A percentile compares a stretch with the other conserved stretches of the same genome.
Conservation (phyloP, 2,113 vertebrate species). For the Numenius arquata region DNA sequence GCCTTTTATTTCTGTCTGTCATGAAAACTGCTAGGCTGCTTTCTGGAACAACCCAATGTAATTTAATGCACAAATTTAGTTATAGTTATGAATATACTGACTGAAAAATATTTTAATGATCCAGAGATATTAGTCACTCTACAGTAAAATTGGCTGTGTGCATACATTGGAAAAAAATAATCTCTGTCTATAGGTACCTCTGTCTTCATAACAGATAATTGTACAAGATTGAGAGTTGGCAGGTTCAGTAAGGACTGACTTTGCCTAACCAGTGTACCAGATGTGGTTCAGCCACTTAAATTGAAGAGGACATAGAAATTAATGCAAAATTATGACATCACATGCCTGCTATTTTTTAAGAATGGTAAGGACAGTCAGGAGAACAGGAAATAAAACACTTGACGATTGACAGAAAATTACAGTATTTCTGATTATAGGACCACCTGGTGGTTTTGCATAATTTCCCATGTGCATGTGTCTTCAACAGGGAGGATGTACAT, state of each 20-base stretch:
- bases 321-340: slow-evolving; percentile 9
- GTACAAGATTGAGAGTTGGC: background rate
- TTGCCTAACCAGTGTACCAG: background rate
- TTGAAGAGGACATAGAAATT: background rate
- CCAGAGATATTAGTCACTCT: slow-evolving; percentile 62
- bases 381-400: background rate
- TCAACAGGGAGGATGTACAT: background rate
- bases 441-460: background rate
- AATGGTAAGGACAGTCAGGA: background rate
- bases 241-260: background rate
- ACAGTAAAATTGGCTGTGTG: slow-evolving; percentile 38
- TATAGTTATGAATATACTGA: slow-evolving; percentile 63
- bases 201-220: slow-evolving; percentile 26
- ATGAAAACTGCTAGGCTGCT: slow-evolving; percentile 63
- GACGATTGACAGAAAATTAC: background rate
- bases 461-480: background rate
- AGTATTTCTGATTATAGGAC: background rate
- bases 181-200: background rate
- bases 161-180: background rate
- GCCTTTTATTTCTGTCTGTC: slow-evolving; percentile 74
- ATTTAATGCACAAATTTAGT: slow-evolving; percentile 56
- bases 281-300: background rate
- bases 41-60: slow-evolving; percentile 42
- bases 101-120: slow-evolving; percentile 72
- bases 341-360: slow-evolving; percentile 5